These are phyloP conservation scores for Hypotaenidia philippensis DNA, from an alignment of 2,797 vertebrate genomes.

Conservation along the genomic window DNA sequence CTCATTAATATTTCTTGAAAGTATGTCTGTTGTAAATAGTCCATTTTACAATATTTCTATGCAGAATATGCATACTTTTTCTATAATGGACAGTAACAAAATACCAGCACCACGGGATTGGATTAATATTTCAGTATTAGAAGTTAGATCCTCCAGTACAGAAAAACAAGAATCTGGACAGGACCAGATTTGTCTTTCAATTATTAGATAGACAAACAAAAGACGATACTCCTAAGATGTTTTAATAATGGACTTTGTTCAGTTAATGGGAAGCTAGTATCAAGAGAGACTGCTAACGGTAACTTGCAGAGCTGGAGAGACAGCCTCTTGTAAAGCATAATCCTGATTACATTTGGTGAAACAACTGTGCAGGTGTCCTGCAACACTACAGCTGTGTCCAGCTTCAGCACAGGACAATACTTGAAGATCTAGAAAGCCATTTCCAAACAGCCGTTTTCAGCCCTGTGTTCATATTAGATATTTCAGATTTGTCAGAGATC, in stretches of 20 bases:
- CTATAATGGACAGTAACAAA: not conserved
- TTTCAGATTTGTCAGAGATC: not conserved
- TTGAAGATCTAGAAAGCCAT: not conserved
- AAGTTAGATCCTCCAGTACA: not conserved
- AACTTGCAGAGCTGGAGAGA: conserved; percentile 14
- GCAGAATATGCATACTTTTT: not conserved
- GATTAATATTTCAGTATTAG: not conserved
- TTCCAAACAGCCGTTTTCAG: not conserved
- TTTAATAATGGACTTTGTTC: not conserved
- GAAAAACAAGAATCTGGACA: not conserved
- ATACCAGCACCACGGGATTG: not conserved
- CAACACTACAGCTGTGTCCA: not conserved
- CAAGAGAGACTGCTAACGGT: not conserved
- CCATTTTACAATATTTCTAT: not conserved
- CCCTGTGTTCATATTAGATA: not conserved
- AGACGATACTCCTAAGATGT: not conserved
- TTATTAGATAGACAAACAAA: not conserved
- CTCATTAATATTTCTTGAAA: not conserved
- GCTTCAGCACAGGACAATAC: not conserved
- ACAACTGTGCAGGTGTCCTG: not conserved
- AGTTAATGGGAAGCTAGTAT: not conserved
- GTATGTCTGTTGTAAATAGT: not conserved
- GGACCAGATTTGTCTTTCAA: no score
- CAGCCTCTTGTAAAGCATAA: not conserved
- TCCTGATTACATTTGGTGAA: not conserved